Evolutionary conservation across 2,113 vertebrate genomes (phyloP), one percentile per base, ranked within the genome.

Genomic region (Rhea americana): DNA sequence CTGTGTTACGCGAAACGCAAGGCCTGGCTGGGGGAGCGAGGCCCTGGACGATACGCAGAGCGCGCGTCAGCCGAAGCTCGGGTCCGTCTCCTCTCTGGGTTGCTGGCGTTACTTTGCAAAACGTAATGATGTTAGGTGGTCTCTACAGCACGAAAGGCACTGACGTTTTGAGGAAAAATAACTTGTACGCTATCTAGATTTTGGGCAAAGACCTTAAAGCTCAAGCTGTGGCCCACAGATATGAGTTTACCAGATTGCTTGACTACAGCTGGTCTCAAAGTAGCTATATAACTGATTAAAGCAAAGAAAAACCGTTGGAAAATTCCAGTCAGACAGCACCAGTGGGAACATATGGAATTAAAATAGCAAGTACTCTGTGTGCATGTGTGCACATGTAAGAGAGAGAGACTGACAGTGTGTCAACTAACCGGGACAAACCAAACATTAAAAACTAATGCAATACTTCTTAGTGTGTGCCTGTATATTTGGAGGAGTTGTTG

Each of bases 311-410:
- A 88, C 2, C 19, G 35, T 48, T 95, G 92, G 80, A 96, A 97
- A 97, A 95, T 95, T 95, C 80, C 85, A 94, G 30, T 92, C 89
- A 97, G 76, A 80, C 80, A 90, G 83, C 70, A 89, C 81, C 66
- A 74, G 56, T 89, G 91, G 91, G 91, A 96, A 86, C 82, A 58
- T 75, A 71, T 7, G 82, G 93, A 93, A 86, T 93, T 67, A 83
- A 97, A 96, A 82, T 48, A 51, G 19, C 26, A 12, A 71, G n/a
- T 83, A 9, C 28, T 51, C 5, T 37, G 18, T 45, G 51, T 82
- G 89, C 93, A 48, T 90, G 51, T 82, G 89, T 89, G 58, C 78
- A 39, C 85, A 41, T 83, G 66, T 58, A 71, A 79, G 41, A 30
- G 65, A 62, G 61, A 45, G n/a, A 70, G 32, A 71, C 16, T 48